Percentiles rank a stretch among this genome's conserved stretches.
Evolutionary conservation across 2,113 vertebrate genomes (phyloP).

Genomic region (Oophaga pumilio): DNA sequence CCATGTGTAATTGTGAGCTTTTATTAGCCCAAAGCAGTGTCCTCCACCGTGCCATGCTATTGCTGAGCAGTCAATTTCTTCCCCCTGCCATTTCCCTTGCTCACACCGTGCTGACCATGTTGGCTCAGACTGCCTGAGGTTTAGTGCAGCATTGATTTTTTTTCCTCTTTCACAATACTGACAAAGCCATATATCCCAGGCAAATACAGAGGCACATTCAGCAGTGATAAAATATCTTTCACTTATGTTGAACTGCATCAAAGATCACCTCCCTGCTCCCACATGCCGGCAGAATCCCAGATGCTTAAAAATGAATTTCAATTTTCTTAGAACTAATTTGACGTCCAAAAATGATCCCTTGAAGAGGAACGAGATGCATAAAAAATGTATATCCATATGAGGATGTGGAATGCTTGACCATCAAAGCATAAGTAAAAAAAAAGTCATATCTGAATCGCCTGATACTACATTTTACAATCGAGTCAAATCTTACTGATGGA

Average conservation of each 20-base stretch:
- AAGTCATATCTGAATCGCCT: constrained; percentile 17
- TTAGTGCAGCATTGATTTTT: constrained; percentile 92
- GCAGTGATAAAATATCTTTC: constrained; percentile 92
- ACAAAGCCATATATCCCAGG: constrained; percentile 98
- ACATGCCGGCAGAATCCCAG: constrained; percentile 72
- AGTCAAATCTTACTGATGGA: neutral
- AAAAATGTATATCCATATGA: constrained; percentile 51
- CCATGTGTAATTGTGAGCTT: constrained; percentile 82
- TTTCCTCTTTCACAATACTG: constrained; percentile 83
- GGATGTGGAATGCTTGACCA: constrained; percentile 40
- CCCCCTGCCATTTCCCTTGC: constrained; percentile 82
- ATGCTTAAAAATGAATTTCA: constrained; percentile 77
- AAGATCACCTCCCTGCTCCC: constrained; percentile 80
- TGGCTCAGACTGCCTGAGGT: constrained; percentile 81
- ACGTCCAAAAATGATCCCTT: constrained; percentile 66
- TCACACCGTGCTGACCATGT: constrained; percentile 80
- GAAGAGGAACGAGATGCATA: constrained; percentile 39
- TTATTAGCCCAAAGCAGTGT: constrained; percentile 81
- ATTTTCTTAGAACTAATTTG: constrained; percentile 73
- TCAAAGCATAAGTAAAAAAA: constrained; percentile 6
- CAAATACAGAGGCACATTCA: constrained; percentile 98
- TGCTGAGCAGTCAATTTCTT: constrained; percentile 82
- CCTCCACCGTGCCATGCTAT: constrained; percentile 78
- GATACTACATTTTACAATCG: neutral
- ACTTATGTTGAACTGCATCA: constrained; percentile 88